Conservation (phyloP, 2,113 vertebrate genomes). For the Henicopernis longicauda region DNA sequence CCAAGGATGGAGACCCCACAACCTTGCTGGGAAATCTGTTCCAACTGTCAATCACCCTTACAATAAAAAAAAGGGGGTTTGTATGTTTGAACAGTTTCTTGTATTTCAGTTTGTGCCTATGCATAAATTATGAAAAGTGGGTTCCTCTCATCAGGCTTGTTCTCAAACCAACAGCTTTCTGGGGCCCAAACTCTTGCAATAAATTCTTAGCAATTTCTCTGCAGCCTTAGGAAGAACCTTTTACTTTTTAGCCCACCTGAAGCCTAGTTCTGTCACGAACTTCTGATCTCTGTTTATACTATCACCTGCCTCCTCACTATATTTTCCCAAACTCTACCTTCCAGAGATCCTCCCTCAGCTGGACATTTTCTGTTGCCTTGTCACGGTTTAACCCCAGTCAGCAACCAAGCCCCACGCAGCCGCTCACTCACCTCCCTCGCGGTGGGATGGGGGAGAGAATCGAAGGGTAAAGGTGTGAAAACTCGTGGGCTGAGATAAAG, state of each 20-base stretch:
- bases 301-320: too few relatives aligned
- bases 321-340: not conserved
- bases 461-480: too few relatives aligned
- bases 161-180: not conserved
- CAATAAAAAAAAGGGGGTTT: fast-evolving
- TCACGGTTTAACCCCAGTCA: too few relatives aligned
- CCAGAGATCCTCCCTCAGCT: not conserved
- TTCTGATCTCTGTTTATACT: not conserved
- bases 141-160: not conserved
- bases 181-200: not conserved
- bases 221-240: not conserved
- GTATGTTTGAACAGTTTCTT: not conserved
- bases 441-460: too few relatives aligned
- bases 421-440: too few relatives aligned
- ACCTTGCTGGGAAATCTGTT: not conserved
- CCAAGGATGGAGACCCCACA: not conserved
- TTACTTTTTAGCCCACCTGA: not conserved
- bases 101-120: not conserved
- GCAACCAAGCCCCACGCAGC: too few relatives aligned
- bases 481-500: too few relatives aligned
- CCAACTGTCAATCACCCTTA: not conserved
- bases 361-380: not conserved
- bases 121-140: not conserved
- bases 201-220: not conserved
- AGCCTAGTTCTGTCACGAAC: not conserved